These are phyloP conservation scores for Quadroppia sp. DNA, from an alignment of 2,888 invertebrate genomes.

Conservation along the genomic window DNA sequence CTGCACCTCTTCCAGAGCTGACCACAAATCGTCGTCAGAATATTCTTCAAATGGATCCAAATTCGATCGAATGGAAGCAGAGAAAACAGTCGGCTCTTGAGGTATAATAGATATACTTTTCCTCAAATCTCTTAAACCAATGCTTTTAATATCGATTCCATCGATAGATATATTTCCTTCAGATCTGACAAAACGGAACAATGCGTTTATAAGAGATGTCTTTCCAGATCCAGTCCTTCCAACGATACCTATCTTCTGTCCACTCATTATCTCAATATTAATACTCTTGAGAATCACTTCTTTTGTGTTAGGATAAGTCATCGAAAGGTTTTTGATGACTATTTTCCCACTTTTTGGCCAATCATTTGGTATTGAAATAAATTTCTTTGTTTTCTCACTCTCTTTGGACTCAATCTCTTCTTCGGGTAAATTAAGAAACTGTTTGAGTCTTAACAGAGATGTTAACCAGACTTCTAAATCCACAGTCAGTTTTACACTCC, in stretches of 20 bases:
- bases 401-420: neutral
- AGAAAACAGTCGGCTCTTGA: conserved; percentile 72
- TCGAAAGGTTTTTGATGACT: conserved; percentile 50
- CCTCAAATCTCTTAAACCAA: conserved; percentile 62
- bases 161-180: conserved; percentile 54
- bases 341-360: conserved; percentile 53
- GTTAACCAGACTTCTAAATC: conserved; percentile 35
- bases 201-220: conserved; percentile 54
- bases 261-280: conserved; percentile 21
- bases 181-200: conserved; percentile 55
- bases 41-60: conserved; percentile 80
- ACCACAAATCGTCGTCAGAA: conserved; percentile 72
- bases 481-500: conserved; percentile 34
- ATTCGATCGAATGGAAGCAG: conserved; percentile 79
- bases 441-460: conserved; percentile 4
- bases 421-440: conserved; percentile 25
- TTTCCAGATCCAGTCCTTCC: conserved; percentile 53
- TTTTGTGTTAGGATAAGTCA: conserved; percentile 46
- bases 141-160: conserved; percentile 52
- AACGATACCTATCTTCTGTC: conserved; percentile 66
- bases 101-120: conserved; percentile 56
- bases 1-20: conserved; percentile 75
- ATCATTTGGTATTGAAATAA: conserved; percentile 5
- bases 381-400: neutral
- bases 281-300: conserved; percentile 30